Conservation (phyloP, 2,797 vertebrate species). For the Australoheros facetus region DNA sequence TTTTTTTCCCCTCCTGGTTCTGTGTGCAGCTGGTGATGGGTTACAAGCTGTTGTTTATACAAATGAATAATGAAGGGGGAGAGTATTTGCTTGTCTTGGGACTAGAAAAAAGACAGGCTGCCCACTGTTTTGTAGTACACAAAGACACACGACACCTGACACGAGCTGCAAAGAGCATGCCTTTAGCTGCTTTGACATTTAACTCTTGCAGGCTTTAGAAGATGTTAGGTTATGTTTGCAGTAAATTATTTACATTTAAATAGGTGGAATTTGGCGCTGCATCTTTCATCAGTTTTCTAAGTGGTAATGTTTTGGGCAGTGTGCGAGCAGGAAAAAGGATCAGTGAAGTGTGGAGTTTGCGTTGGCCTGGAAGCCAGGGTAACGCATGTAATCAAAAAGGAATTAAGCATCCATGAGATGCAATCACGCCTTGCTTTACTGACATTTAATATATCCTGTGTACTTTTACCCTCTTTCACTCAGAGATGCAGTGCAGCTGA, state of each 20-base stretch:
- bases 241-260: neutral
- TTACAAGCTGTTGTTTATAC: neutral
- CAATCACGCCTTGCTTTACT: neutral
- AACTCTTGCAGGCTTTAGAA: neutral
- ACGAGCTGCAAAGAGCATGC: neutral
- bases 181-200: neutral
- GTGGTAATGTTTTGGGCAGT: neutral
- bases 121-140: slow-evolving; percentile 17
- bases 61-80: neutral
- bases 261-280: neutral
- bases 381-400: neutral
- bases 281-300: neutral
- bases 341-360: neutral
- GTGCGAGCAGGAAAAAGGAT: neutral
- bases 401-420: neutral
- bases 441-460: neutral
- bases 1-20: too few species aligned
- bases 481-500: slow-evolving; percentile 96
- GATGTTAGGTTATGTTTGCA: neutral
- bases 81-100: neutral
- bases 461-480: neutral
- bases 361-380: accelerated
- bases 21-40: neutral
- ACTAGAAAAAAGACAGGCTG: neutral
- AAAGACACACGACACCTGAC: slow-evolving; percentile 8